Conservation (phyloP, 2,113 vertebrate species). For the Corythoichthys intestinalis region DNA sequence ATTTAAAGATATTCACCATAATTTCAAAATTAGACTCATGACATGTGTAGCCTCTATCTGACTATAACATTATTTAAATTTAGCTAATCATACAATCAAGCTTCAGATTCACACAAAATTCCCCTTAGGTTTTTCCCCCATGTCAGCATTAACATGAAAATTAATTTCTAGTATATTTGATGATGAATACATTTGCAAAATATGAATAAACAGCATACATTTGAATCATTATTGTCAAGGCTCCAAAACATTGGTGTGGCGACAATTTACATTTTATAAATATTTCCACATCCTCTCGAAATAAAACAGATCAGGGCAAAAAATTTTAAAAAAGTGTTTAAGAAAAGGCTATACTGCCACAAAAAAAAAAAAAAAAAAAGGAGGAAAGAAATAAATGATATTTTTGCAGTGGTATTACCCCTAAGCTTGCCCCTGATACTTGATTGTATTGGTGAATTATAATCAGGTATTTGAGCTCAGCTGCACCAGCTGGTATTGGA, state of each 20-base stretch:
- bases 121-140: conserved; percentile 48
- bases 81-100: conserved; percentile 15
- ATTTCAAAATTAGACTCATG: neutral
- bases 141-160: conserved; percentile 53
- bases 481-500: conserved; percentile 83
- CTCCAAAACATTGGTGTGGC: conserved; percentile 56
- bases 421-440: conserved; percentile 87
- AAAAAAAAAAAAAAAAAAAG: conserved; percentile 84
- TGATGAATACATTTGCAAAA: conserved; percentile 57
- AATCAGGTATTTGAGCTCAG: conserved; percentile 99
- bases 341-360: conserved; percentile 83
- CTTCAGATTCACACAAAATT: conserved; percentile 21
- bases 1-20: neutral
- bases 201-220: conserved; percentile 64
- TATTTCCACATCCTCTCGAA: conserved; percentile 27
- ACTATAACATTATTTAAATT: neutral
- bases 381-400: conserved; percentile 95
- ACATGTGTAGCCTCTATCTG: neutral
- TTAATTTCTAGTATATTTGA: conserved; percentile 50
- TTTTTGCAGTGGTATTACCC: conserved; percentile 94
- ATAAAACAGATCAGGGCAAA: conserved; percentile 2
- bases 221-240: conserved; percentile 61
- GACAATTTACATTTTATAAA: conserved; percentile 59
- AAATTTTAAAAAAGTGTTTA: conserved; percentile 74
- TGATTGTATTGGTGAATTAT: conserved; percentile 89